Evolutionary conservation across 2,888 invertebrate genomes (phyloP).

Genomic region (Zaprionus obscuricornis): DNA sequence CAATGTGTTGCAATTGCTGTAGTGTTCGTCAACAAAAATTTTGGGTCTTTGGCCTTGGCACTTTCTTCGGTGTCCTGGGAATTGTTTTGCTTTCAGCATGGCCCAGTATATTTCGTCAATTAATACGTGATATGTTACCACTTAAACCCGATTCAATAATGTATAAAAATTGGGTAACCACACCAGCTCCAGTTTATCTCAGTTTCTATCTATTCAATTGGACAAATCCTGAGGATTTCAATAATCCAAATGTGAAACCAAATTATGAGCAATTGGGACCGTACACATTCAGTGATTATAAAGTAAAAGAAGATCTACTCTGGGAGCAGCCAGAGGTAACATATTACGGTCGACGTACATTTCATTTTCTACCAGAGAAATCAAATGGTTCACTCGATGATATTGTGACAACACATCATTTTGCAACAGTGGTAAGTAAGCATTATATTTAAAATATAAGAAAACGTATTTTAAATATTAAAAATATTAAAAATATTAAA

Average conservation of each 20-base stretch:
- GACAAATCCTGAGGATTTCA: conserved; percentile 87
- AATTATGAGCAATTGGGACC: conserved; percentile 85
- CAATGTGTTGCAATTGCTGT: conserved; percentile 80
- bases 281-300: conserved; percentile 86
- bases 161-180: conserved; percentile 89
- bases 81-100: conserved; percentile 68
- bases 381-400: conserved; percentile 89
- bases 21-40: conserved; percentile 75
- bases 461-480: background rate
- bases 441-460: background rate
- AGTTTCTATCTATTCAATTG: conserved; percentile 90
- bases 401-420: conserved; percentile 89
- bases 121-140: conserved; percentile 82
- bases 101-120: conserved; percentile 65
- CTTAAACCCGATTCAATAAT: conserved; percentile 86
- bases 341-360: conserved; percentile 89
- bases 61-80: conserved; percentile 60
- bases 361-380: conserved; percentile 87
- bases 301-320: conserved; percentile 83
- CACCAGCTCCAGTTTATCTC: conserved; percentile 91
- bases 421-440: conserved; percentile 88
- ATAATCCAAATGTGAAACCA: conserved; percentile 84
- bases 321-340: conserved; percentile 89
- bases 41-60: conserved; percentile 74
- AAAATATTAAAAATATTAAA: background rate